A percentile compares a stretch with the other conserved stretches of the same genome.
Conservation (phyloP, 1,140 invertebrate species). For the Drosophila suzukii region DNA sequence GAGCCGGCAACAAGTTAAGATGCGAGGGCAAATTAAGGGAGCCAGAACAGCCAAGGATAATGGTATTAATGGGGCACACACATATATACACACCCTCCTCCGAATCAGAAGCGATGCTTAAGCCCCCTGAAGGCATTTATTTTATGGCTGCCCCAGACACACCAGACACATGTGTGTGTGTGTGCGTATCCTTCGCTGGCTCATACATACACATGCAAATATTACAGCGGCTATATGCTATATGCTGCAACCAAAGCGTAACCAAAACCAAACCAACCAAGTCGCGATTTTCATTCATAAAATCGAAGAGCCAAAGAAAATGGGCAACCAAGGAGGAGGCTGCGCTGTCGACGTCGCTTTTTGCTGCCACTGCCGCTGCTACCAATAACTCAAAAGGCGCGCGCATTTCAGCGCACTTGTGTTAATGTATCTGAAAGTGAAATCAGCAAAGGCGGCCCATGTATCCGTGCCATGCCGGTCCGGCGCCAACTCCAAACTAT, state of each 20-base stretch:
- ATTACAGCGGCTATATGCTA: slow-evolving; percentile 31
- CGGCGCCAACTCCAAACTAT: slow-evolving; percentile 72
- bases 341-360: slow-evolving; percentile 14
- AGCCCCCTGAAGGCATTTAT: slow-evolving; percentile 64
- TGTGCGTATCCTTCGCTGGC: slow-evolving; percentile 36
- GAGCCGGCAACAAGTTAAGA: slow-evolving; percentile 69
- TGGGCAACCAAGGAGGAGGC: slow-evolving; percentile 46
- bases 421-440: slow-evolving; percentile 79
- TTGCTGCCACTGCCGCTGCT: slow-evolving; percentile 29
- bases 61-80: slow-evolving; percentile 58
- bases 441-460: slow-evolving; percentile 52
- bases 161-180: slow-evolving; percentile 37
- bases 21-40: slow-evolving; percentile 57
- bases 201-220: slow-evolving; percentile 62
- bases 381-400: slow-evolving; percentile 78
- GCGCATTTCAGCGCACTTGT: slow-evolving; percentile 70
- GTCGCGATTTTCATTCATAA: slow-evolving; percentile 78
- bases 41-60: slow-evolving; percentile 55
- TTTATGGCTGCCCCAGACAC: slow-evolving; percentile 58
- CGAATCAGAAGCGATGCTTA: slow-evolving; percentile 14
- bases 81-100: neutral
- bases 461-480: slow-evolving; percentile 49
- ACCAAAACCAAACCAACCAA: slow-evolving; percentile 56
- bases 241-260: slow-evolving; percentile 49
- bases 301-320: slow-evolving; percentile 78